phyloP scores from a whole-genome alignment of 2,797 vertebrate species.

The Mergus octosetaceus region DNA sequence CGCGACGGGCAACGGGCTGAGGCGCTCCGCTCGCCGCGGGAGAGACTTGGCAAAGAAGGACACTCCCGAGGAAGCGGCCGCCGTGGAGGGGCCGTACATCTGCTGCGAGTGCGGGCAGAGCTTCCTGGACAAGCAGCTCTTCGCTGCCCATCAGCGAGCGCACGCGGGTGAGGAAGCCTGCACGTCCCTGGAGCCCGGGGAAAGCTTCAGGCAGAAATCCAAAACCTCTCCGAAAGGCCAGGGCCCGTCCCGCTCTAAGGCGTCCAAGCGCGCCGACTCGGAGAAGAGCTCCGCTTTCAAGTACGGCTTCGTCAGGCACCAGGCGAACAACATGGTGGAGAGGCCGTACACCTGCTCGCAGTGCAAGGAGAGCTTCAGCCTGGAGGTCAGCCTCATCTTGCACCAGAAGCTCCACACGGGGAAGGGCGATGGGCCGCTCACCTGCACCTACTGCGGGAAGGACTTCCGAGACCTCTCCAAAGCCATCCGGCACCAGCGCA shows the following conservation, averaged over 20 bases:
- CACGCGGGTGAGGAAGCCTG: slow-evolving; percentile 52
- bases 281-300: slow-evolving; percentile 36
- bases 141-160: slow-evolving; percentile 64
- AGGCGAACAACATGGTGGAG: slow-evolving; percentile 70
- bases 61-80: not conserved
- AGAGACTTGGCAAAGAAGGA: slow-evolving; percentile 42
- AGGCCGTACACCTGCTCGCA: slow-evolving; percentile 77
- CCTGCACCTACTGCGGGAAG: slow-evolving; percentile 82
- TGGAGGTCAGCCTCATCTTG: slow-evolving; percentile 79
- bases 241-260: slow-evolving; percentile 21
- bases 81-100: slow-evolving; percentile 51
- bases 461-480: slow-evolving; percentile 83
- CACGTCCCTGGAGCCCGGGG: slow-evolving; percentile 62
- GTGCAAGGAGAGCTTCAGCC: slow-evolving; percentile 80
- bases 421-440: slow-evolving; percentile 78
- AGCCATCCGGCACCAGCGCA: slow-evolving; percentile 81
- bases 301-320: slow-evolving; percentile 68
- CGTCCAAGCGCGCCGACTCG: slow-evolving; percentile 36
- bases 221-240: slow-evolving; percentile 45
- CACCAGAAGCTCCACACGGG: slow-evolving; percentile 77
- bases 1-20: slow-evolving; percentile 18
- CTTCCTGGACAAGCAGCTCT: slow-evolving; percentile 80
- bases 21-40: slow-evolving; percentile 32
- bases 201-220: slow-evolving; percentile 77
- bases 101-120: slow-evolving; percentile 77